Percentiles rank a stretch among this genome's conserved stretches.
Evolutionary conservation across 2,113 vertebrate genomes (phyloP).

Genomic region (Pluvianellus socialis): DNA sequence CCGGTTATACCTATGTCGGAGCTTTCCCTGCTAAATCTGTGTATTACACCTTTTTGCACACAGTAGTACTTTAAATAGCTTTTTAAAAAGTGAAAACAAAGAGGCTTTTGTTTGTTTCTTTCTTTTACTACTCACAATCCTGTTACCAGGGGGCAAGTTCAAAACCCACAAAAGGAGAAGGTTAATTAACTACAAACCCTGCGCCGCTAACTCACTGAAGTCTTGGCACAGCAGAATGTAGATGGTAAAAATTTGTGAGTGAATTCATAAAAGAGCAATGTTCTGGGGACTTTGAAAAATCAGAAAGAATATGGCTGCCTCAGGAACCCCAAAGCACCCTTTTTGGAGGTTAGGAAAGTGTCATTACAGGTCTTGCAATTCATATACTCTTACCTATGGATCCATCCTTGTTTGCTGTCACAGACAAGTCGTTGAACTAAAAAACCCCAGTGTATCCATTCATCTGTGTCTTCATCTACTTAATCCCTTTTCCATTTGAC

Average conservation of each 20-base stretch:
- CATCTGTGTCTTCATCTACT: background rate
- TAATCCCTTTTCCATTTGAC: background rate
- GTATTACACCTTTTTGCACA: background rate
- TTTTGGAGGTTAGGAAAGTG: background rate
- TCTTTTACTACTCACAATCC: background rate
- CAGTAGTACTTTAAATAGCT: background rate
- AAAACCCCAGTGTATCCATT: accelerated
- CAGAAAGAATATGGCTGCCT: background rate
- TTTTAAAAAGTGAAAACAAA: background rate
- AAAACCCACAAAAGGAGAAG: background rate
- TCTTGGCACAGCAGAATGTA: background rate
- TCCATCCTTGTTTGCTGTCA: background rate
- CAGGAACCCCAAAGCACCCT: background rate
- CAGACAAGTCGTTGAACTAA: background rate
- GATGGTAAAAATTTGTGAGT: background rate
- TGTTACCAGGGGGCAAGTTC: background rate
- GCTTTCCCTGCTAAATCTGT: background rate
- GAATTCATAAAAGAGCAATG: background rate
- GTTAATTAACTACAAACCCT: background rate
- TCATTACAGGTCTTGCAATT: background rate
- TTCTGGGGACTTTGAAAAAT: background rate
- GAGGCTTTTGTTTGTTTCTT: background rate
- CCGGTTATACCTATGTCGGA: accelerated
- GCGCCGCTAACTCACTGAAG: background rate
- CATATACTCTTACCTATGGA: background rate